These are phyloP conservation scores for Leucophenga montana DNA, from an alignment of 2,888 invertebrate genomes.

Conservation along the genomic window DNA sequence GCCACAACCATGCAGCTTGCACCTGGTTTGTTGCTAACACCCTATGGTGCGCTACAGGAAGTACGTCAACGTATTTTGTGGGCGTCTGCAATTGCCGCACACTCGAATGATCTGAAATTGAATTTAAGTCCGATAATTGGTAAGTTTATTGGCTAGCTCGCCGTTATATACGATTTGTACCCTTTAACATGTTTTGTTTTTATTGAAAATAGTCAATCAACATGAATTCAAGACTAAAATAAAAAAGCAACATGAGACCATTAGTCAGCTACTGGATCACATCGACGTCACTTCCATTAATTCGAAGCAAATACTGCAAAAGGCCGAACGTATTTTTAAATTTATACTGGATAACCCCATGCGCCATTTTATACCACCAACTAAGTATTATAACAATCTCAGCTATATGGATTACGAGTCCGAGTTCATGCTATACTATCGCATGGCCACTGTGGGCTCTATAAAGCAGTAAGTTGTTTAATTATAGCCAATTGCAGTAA, in stretches of 20 bases:
- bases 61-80: constrained; percentile 68
- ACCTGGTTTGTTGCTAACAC: constrained; percentile 69
- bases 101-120: constrained; percentile 66
- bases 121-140: constrained; percentile 67
- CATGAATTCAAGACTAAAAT: constrained; percentile 55
- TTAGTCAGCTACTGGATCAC: constrained; percentile 67
- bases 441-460: constrained; percentile 64
- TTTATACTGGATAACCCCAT: constrained; percentile 69
- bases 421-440: constrained; percentile 73
- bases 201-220: constrained; percentile 59
- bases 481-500: neutral
- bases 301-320: constrained; percentile 58
- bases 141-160: constrained; percentile 49
- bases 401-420: constrained; percentile 68
- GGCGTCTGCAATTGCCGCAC: constrained; percentile 67
- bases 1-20: constrained; percentile 67
- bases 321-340: constrained; percentile 59
- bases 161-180: constrained; percentile 4
- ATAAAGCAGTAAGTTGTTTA: constrained; percentile 47
- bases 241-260: constrained; percentile 65
- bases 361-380: constrained; percentile 65
- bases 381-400: constrained; percentile 63
- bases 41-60: constrained; percentile 69
- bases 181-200: constrained; percentile 35
- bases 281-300: constrained; percentile 61